Evolutionary conservation across 2,797 vertebrate species (phyloP), one percentile per base, ranked within the genome.

Genomic region (Huso huso): DNA sequence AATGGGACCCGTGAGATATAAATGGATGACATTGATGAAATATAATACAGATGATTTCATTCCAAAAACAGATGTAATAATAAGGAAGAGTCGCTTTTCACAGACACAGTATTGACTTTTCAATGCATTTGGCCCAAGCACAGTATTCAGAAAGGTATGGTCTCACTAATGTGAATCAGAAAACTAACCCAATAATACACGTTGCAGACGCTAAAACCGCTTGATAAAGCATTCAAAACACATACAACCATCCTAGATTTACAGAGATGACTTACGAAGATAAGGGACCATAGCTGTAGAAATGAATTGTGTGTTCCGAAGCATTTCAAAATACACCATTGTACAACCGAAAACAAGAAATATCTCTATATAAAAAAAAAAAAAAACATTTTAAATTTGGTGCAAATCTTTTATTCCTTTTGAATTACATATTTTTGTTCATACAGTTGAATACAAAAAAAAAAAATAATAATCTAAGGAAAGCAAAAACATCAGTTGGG

Each of bases 371-470:
- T 2, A 57, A 57, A 57, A 57, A 57, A 18, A 6, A 6, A 58
- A n/a, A 6, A n/a, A 58, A 11, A 58, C 10, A 11, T 18, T 53
- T 82, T 73, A 77, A 79, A 79, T 86, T 91, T 89, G 89, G 86
- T 91, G 91, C 85, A 90, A 91, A 86, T 83, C 78, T 84, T 93
- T 89, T 87, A 87, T 89, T 88, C 76, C 82, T 83, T 87, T 83
- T 84, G 79, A 82, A 84, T 89, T 89, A 88, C 91, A 89, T 83
- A 91, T 75, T 84, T 84, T 80, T 86, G 88, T 90, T 90, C 84
- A 88, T 88, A 91, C 86, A 90, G 82, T 88, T 93, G 92, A 62
- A 79, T 88, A 92, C 90, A 93, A 89, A 93, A 85, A 79, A 85
- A 79, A 81, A 62, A 62, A 62, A 81, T 77, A 62, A 81, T 78